Conservation (phyloP, 2,888 invertebrate species). For the Abrostola tripartita region DNA sequence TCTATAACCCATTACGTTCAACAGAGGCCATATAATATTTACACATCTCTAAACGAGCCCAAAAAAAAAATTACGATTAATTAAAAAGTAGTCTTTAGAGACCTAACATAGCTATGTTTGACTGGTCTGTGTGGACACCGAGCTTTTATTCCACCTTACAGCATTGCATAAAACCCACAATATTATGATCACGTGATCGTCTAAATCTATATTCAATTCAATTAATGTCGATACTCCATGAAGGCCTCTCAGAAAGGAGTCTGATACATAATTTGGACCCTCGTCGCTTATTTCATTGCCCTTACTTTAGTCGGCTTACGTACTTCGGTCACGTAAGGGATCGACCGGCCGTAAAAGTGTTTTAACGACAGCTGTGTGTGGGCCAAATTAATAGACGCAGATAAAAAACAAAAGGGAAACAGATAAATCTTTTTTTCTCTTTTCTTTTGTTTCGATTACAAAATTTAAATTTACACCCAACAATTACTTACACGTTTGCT, state of each 20-base stretch:
- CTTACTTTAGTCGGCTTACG: slow-evolving; percentile 11
- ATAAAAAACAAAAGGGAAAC: slow-evolving; percentile 15
- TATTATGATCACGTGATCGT: slow-evolving; percentile 1
- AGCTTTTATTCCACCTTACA: too few relatives aligned
- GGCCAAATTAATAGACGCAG: slow-evolving; percentile 7
- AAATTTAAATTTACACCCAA: not conserved
- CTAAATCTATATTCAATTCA: slow-evolving; percentile 17
- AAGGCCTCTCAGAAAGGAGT: slow-evolving; percentile 3
- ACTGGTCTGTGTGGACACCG: too few relatives aligned
- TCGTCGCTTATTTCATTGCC: slow-evolving; percentile 25
- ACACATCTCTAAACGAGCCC: too few relatives aligned
- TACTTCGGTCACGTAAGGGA: slow-evolving; percentile 43
- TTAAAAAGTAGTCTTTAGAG: too few relatives aligned
- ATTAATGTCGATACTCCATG: slow-evolving; percentile 29
- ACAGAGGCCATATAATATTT: not conserved
- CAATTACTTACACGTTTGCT: too few relatives aligned
- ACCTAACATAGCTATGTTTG: too few relatives aligned
- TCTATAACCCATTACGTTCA: too few relatives aligned
- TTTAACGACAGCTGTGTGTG: slow-evolving; percentile 38
- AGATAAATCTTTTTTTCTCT: slow-evolving; percentile 14
- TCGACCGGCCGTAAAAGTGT: slow-evolving; percentile 23
- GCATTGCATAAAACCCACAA: slow-evolving; percentile 1
- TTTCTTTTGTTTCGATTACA: slow-evolving; percentile 1
- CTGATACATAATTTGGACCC: slow-evolving; percentile 12
- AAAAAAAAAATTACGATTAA: too few relatives aligned